A percentile compares a stretch with the other conserved stretches of the same genome.
Conservation (phyloP, 2,797 vertebrate genomes). For the Megalops cyprinoides region DNA sequence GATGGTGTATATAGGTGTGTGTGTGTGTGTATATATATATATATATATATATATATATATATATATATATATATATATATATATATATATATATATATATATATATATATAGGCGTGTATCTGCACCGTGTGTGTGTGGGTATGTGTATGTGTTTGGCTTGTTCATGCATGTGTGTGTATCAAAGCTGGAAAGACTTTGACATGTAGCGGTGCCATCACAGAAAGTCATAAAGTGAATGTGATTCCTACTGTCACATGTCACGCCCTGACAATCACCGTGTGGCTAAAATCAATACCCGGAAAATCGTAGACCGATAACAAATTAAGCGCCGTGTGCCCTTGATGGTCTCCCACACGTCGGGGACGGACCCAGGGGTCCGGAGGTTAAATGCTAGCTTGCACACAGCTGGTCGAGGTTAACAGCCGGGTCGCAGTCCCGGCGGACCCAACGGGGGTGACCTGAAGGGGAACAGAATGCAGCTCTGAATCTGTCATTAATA, state of each 20-base stretch:
- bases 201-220: no score
- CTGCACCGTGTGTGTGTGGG: background rate
- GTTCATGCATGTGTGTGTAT: background rate
- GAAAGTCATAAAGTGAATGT: no score
- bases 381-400: conserved; percentile 4
- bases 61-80: background rate
- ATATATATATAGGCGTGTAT: no score
- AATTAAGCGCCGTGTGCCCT: background rate
- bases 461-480: background rate
- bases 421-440: background rate
- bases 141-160: background rate
- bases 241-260: no score
- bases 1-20: background rate
- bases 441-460: background rate
- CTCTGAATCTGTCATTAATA: conserved; percentile 23
- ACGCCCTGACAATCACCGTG: no score
- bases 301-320: background rate
- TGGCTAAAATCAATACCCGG: no score
- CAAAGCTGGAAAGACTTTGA: no score
- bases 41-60: background rate
- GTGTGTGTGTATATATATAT: background rate
- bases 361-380: background rate
- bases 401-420: background rate
- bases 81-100: background rate
- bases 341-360: background rate